A percentile compares a stretch with the other conserved stretches of the same genome.
These are phyloP conservation scores for Lutjanus campechanus DNA, from an alignment of 2,797 vertebrate genomes.

Conservation along the genomic window DNA sequence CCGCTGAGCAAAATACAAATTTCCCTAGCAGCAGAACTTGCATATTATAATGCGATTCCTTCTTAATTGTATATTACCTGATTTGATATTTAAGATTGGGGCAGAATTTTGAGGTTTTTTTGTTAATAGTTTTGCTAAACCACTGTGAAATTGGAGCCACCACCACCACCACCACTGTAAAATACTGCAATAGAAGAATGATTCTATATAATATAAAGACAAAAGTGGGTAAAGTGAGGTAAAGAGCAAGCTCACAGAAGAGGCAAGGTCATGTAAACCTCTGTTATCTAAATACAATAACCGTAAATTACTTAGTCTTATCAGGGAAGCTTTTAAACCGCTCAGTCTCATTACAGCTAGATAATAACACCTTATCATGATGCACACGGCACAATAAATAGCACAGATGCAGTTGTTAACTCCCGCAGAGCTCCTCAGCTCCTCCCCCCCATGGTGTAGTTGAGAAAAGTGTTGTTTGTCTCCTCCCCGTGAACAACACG, in stretches of 20 bases:
- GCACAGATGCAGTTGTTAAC: conserved; percentile 12
- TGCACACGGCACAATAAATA: not conserved
- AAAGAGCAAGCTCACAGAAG: not conserved
- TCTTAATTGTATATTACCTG: not conserved
- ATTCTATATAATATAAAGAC: too few species aligned
- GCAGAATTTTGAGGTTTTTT: not conserved
- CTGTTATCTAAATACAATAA: conserved; percentile 18
- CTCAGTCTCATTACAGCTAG: not conserved
- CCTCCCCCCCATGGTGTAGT: not conserved
- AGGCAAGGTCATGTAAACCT: not conserved
- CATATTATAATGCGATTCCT: too few species aligned
- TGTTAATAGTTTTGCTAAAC: conserved; percentile 16
- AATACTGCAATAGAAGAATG: not conserved
- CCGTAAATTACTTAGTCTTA: conserved; percentile 12
- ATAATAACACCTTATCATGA: conserved; percentile 21
- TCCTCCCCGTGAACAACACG: not conserved
- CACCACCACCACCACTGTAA: conserved; percentile 7
- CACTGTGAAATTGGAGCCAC: not conserved
- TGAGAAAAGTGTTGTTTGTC: conserved; percentile 10
- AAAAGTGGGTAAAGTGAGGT: not conserved
- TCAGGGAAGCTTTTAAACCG: conserved; percentile 15
- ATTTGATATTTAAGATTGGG: not conserved
- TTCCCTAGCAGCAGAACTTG: too few species aligned
- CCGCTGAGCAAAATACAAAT: too few species aligned
- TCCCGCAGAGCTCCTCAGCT: conserved; percentile 32